Evolutionary conservation across 2,113 vertebrate species (phyloP), one percentile per base, ranked within the genome.

Genomic region (Scomber scombrus): DNA sequence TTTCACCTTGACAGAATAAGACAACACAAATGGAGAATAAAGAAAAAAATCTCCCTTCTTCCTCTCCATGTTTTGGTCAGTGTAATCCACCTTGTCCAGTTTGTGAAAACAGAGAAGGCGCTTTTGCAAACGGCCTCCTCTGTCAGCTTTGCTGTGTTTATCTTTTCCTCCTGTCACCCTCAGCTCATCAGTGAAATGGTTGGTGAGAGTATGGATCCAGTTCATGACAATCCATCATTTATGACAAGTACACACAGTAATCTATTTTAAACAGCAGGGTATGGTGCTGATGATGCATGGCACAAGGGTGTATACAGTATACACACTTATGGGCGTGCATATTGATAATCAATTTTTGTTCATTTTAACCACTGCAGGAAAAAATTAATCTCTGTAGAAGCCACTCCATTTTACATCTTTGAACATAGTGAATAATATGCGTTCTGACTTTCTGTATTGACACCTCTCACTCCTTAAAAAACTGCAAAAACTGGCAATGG

Each of bases 191-290:
- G 68, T 12, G 2, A 68, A 86, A 74, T 58, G 72, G 80, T 72
- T 21, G 80, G 54, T 77, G 81, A 75, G 87, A 83, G 54, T 89
- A 91, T 92, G 78, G 91, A 93, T 93, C 87, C 83, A 49, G 14
- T 81, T 87, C 81, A 84, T 85, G 80, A 84, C 89, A 68, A 91
- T 93, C 87, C 90, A 93, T 93, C 92, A 93, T 82, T 82, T 45
- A 46, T 90, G 92, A 93, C 92, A 90, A 80, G 82, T 77, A 74
- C 82, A 92, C 87, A 89, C 87, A 62, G 85, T 89, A 89, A 92
- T 90, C 90, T 85, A 79, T 92, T 92, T 91, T 89, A 85, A 89
- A 90, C 89, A 88, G 83, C 86, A 50, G 74, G 78, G 68, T 78
- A 51, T 80, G 88, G 92, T 85, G 80, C 88, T 88, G 91, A 89